Evolutionary conservation across 2,113 vertebrate genomes (phyloP), one percentile per base, ranked within the genome.

Genomic region (Ptychochromis oligacanthus): DNA sequence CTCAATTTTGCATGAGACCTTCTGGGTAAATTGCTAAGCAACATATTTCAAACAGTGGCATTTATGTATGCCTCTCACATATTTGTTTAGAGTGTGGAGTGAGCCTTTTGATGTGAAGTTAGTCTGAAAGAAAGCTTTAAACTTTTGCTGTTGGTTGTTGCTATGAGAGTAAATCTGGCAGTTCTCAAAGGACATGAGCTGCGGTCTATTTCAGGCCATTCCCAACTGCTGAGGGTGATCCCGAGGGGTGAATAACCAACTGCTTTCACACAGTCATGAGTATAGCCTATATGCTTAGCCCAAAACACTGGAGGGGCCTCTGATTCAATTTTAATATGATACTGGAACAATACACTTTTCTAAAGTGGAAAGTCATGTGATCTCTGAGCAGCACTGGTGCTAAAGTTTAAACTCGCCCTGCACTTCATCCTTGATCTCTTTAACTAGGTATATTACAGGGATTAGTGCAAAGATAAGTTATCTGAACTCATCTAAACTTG

Each of bases 201-300:
- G 79, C n/a, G 20, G 36, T 85, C 91, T 94, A 93, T 94, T 93
- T 93, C 86, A 79, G 90, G 87, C 82, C 77, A 46, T 92, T 91
- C 81, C 82, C 84, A 88, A 91, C 90, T 85, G 86, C 78, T 38
- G 74, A 82, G 82, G 77, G 88, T 87, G 84, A 88, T 91, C 91
- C 83, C 87, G 56, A 74, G 89, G 88, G 89, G 70, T 74, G 80
- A 26, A 85, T 89, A 91, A 92, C 88, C 91, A 91, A 93, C 89
- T 91, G 86, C 79, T 92, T 92, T 95, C 90, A 94, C 91, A 90
- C 85, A 92, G 80, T 91, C 85, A 67, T 75, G 75, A 77, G 38
- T 58, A 49, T 14, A 58, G 54, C 17, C 80, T 78, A 26, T 80
- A 79, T 77, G 56, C 60, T 83, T 38, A n/a, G 67, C 72, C 55